phyloP scores from a whole-genome alignment of 2,113 vertebrate genomes.

The Lethenteron reissneri region DNA sequence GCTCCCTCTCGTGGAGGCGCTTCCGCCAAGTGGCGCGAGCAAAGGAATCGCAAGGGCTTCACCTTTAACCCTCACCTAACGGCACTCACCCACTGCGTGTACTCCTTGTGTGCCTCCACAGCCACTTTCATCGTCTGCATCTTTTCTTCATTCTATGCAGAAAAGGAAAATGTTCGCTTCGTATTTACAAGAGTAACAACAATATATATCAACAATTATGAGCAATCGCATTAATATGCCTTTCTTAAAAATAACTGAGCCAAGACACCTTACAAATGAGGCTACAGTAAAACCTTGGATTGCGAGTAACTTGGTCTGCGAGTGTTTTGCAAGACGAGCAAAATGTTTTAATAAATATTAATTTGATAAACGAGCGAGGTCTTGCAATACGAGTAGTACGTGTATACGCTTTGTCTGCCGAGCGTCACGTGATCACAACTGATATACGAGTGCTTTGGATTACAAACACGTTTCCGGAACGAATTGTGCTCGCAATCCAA shows the following conservation, averaged over 20 bases:
- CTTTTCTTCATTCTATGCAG: conserved; percentile 41
- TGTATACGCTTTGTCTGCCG: no score
- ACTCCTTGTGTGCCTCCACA: conserved; percentile 34
- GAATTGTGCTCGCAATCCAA: no score
- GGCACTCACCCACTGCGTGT: conserved; percentile 38
- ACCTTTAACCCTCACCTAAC: not conserved
- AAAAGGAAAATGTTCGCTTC: conserved; percentile 7
- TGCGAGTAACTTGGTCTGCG: not conserved
- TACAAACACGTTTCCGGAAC: no score
- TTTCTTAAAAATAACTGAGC: not conserved
- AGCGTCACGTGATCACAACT: no score
- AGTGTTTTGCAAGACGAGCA: no score
- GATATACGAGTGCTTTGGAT: not conserved
- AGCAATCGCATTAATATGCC: not conserved
- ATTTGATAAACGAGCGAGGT: no score
- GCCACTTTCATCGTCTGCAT: conserved; percentile 43
- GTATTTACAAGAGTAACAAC: conserved; percentile 4
- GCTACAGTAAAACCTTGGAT: not conserved
- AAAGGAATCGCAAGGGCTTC: not conserved
- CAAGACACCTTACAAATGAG: not conserved
- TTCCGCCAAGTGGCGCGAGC: not conserved
- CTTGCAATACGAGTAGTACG: no score
- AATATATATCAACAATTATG: not conserved
- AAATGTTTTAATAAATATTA: no score
- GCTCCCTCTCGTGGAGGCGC: not conserved